Evolutionary conservation across 2,888 invertebrate genomes (phyloP).

Genomic region (Calameuta filiformis): DNA sequence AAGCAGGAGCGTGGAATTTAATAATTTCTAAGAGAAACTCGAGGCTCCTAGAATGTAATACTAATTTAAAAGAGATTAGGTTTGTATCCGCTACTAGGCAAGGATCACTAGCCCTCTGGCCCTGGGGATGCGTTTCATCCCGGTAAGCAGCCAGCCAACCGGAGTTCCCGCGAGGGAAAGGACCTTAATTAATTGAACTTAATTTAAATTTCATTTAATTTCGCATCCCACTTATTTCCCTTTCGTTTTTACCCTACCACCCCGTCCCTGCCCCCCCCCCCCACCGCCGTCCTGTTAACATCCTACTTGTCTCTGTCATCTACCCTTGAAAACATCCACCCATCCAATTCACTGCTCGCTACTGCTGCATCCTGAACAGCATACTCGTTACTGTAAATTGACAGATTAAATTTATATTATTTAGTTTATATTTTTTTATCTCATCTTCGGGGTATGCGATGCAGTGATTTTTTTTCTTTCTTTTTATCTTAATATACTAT

Average conservation of each 20-base stretch:
- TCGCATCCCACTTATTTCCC: slow-evolving; percentile 21
- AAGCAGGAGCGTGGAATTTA: slow-evolving; percentile 38
- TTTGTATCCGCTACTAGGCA: slow-evolving; percentile 42
- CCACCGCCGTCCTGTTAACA: slow-evolving; percentile 12
- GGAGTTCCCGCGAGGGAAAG: slow-evolving; percentile 48
- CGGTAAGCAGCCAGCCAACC: slow-evolving; percentile 23
- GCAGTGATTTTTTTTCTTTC: too few species aligned
- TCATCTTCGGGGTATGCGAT: too few species aligned
- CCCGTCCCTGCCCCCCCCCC: background rate
- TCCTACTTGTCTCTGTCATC: slow-evolving; percentile 7
- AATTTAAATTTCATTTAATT: slow-evolving; percentile 61
- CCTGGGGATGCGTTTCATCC: slow-evolving; percentile 39
- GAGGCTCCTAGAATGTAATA: slow-evolving; percentile 47
- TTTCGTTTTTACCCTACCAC: background rate
- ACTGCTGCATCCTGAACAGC: too few species aligned
- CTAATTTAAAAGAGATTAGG: slow-evolving; percentile 57
- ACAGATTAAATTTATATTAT: too few species aligned
- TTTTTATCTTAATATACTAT: background rate
- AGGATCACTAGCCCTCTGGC: slow-evolving; percentile 36
- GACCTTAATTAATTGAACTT: slow-evolving; percentile 58
- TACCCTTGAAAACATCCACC: background rate
- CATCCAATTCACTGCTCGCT: too few species aligned
- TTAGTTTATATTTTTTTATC: background rate
- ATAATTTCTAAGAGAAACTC: slow-evolving; percentile 37
- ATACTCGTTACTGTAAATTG: too few species aligned